phyloP scores from a whole-genome alignment of 2,797 vertebrate genomes.

The Sardinella longiceps region DNA sequence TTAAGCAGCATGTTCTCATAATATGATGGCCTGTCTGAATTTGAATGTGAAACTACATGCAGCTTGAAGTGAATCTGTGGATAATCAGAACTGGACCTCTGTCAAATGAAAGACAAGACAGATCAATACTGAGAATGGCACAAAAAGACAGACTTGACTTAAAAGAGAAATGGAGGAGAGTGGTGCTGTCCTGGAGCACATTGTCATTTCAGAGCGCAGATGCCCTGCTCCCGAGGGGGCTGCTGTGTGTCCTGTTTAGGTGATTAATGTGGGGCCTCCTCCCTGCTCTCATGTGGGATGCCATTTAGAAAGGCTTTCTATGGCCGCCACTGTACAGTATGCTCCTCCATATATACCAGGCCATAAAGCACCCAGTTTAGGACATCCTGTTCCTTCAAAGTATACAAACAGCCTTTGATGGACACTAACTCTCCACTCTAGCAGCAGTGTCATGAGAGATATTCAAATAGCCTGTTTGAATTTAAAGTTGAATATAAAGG shows the following conservation, averaged over 20 bases:
- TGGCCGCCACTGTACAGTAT: background rate
- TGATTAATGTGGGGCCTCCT: background rate
- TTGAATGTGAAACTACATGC: no score
- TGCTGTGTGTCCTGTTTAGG: slow-evolving; percentile 22
- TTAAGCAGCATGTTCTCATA: background rate
- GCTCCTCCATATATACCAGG: background rate
- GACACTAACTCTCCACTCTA: background rate
- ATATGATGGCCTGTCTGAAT: no score
- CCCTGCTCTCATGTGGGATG: background rate
- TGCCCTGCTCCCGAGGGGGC: slow-evolving; percentile 10
- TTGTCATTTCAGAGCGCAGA: slow-evolving; percentile 24
- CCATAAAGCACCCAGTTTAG: background rate
- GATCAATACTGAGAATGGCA: background rate
- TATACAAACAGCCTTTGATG: background rate
- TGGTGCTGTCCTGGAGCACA: background rate
- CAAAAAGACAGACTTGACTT: background rate
- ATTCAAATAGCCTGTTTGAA: background rate
- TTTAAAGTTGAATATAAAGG: background rate
- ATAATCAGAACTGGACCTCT: background rate
- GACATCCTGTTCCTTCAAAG: background rate
- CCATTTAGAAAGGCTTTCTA: background rate
- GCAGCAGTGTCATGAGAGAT: no score
- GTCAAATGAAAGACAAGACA: background rate
- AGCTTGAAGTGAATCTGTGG: no score
- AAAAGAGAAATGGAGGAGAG: background rate